Base-by-base conservation (phyloP, 2,113 vertebrate species). In the Zosterops borbonicus region DNA sequence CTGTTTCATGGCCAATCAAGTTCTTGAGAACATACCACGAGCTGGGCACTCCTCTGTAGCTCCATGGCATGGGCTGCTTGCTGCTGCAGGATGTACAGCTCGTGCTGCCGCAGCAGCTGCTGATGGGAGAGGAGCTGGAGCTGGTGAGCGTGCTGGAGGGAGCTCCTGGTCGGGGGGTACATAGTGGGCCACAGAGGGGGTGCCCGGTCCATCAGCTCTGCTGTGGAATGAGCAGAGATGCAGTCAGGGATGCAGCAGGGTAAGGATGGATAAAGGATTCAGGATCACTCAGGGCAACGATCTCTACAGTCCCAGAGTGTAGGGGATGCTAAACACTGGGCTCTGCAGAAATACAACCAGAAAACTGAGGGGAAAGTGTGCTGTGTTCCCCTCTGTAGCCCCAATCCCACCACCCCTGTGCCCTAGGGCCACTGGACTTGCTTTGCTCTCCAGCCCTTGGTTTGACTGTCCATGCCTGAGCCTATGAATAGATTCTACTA, bases 71-170 rank as follows among this genome's bases (percentile, higher is more conserved):
- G 99, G 8, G 98, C 99, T 0, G 99, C 99, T 95, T 99, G 99
- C 97, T 99, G 99, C 97, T 99, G 99, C 95, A 99, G 98, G 98
- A 99, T 99, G 94, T 99, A 98, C 12, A 99, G 95, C 96, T 99
- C 99, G 2, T 99, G 99, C 96, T 99, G 99, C 37, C 99, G 97
- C 41, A 99, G 97, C 95, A 99, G 98, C 96, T 99, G 99, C 96
- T 99, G 99, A 95, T 99, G 99, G 14, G 99, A 99, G 80, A 99
- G 98, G 23, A 99, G 98, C 98, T 99, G 99, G 53, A 99, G 98
- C 98, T 99, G 99, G 96, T 99, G 99, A 3, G 99, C 99, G 0
- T 99, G 99, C 96, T 99, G 99, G 89, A 99, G 98, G 58, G 99
- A 98, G 97, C 98, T 98, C 90, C 99, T 97, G 67, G 98, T 97